Evolutionary conservation across 2,888 invertebrate genomes (phyloP), one percentile per base, ranked within the genome.

Genomic region (Idaea aversata): DNA sequence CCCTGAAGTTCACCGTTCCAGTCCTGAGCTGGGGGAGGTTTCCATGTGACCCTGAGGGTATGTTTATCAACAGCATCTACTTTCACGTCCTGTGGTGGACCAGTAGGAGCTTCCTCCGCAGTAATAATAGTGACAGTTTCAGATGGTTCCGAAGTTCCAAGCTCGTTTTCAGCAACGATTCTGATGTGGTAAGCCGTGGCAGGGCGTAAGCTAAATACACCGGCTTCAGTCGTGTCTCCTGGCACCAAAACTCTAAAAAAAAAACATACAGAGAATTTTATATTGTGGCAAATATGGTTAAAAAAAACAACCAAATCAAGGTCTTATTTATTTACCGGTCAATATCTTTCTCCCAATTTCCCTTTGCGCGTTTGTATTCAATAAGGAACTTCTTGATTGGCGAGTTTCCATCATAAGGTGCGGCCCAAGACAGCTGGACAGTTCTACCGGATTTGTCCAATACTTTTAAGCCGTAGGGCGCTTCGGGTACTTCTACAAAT

Each of bases 101-200:
- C 97, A 67, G 97, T 96, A 1, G 96, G 96, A 5, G 95, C 96
- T 94, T 98, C 98, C 90, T 99, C 99, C 57, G 98, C 98, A 36
- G 99, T 99, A 71, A 98, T 98, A 72, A 99, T 98, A 3, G 97
- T 97, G 3, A 98, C 98, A 2, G 97, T 96, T 81, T 98, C 98
- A 0, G 98, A 98, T 3, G 98, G 97, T 75, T 97, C 97, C 38
- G 98, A 98, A n/a, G 95, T 95, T 64, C 99, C 98, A 70, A 98
- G 96, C 87, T 97, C 97, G 81, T 99, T 99, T 90, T 98, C 97
- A 67, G 98, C 98, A 3, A 98, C 97, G 79, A 99, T 97, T 72
- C 98, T 94, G 76, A 98, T 95, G 83, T 98, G 98, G 84, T 99
- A 99, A 0, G 97, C 97, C 3, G 98, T 98, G 47, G 98, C 97